Percentiles rank a stretch among this genome's conserved stretches.
Evolutionary conservation across 2,888 invertebrate species (phyloP).

Genomic region (Tridacna gigas): DNA sequence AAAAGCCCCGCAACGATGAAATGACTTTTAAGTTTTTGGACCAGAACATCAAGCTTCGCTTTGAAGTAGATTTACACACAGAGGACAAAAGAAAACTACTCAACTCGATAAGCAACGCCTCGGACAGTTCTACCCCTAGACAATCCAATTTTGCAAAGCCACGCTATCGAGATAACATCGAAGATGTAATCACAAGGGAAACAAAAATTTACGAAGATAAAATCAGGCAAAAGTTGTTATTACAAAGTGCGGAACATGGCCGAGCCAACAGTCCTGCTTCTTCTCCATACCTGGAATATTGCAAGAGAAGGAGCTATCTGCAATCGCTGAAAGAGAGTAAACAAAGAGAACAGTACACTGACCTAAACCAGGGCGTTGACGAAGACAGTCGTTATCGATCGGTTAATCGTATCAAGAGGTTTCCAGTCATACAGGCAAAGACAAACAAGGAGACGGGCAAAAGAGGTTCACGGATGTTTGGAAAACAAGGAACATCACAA

Average conservation of each 20-base stretch:
- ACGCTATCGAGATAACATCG: conserved; percentile 15
- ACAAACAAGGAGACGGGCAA: neutral
- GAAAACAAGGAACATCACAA: too few species aligned
- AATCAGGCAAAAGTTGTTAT: conserved; percentile 12
- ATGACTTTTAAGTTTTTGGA: conserved; percentile 45
- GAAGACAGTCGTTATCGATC: too few species aligned
- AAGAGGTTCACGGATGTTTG: too few species aligned
- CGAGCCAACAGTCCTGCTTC: neutral
- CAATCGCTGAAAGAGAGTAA: neutral
- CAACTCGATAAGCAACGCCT: neutral
- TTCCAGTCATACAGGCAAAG: conserved; percentile 17
- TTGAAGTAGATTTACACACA: conserved; percentile 26
- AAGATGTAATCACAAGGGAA: conserved; percentile 42
- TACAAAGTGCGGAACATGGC: neutral
- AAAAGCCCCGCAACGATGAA: conserved; percentile 23
- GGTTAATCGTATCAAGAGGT: neutral
- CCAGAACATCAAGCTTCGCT: conserved; percentile 42
- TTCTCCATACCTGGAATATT: conserved; percentile 55
- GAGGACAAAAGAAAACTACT: neutral
- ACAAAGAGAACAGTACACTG: neutral
- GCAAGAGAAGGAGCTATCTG: conserved; percentile 38
- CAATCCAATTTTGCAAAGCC: conserved; percentile 28
- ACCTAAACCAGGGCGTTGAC: neutral
- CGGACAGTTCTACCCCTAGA: neutral
- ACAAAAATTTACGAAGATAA: conserved; percentile 48